Base-by-base conservation (phyloP, 2,797 vertebrate species). In the Serranus cabrilla region DNA sequence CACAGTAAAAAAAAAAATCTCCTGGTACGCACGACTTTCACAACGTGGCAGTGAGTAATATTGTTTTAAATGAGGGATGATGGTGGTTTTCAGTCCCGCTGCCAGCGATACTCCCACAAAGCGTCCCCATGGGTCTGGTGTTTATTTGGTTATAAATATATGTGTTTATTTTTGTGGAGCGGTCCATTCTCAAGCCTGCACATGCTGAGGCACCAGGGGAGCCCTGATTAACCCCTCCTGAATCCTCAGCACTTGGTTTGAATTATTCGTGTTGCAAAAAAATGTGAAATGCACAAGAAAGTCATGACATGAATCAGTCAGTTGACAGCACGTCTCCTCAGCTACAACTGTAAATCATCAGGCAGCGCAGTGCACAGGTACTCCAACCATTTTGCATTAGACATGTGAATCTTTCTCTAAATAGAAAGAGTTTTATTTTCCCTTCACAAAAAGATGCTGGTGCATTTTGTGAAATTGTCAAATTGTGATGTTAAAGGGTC, bases 91-190 rank as follows among this genome's bases (percentile, higher is more conserved):
- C 78, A 76, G 63, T 68, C 34, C 60, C 14, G 4, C 85, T 69
- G 88, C 85, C 82, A 91, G 71, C 17, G 4, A 70, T 70, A 72
- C 83, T 78, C 71, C 82, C 80, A 76, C 82, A 81, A 78, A 27
- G 85, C 47, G 73, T 83, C 49, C 76, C 69, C 52, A 17, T 12
- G 72, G 68, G 76, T 72, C 65, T 56, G 27, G 60, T 83, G 77
- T 91, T 92, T 89, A 88, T 85, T 85, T 89, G 18, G 9, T 68
- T 82, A 76, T 81, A 88, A 87, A 90, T 87, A 83, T 23, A 25
- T 27, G 25, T 51, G 74, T 86, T 90, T 88, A 82, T 86, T 91
- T 87, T 87, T 57, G 70, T 77, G 65, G 58, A 76, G 43, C 11
- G 10, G 39, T 83, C 55, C 73, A 63, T 78, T 87, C 80, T 78